A percentile compares a stretch with the other conserved stretches of the same genome.
Conservation (phyloP, 2,888 invertebrate species). For the Cordylochernes scorpioides region DNA sequence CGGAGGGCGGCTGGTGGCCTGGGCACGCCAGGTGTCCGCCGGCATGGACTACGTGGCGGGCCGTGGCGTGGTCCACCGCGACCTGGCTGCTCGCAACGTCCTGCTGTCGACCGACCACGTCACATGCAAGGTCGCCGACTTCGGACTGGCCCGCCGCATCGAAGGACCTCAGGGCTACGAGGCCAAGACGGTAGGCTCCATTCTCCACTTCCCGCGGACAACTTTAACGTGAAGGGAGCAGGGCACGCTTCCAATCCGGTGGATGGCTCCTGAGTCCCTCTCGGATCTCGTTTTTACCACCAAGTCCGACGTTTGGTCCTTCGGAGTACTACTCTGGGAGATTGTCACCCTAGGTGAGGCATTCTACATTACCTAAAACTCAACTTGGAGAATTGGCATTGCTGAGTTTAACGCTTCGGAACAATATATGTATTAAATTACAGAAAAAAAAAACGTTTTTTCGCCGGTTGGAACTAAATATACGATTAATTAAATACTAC, state of each 20-base stretch:
- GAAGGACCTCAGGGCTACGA: no score
- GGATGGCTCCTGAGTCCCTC: constrained; percentile 65
- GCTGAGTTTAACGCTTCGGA: no score
- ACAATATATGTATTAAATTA: no score
- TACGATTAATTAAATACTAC: no score
- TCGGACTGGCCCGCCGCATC: constrained; percentile 71
- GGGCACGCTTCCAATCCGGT: constrained; percentile 28
- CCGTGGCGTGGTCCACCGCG: constrained; percentile 63
- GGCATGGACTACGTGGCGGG: no score
- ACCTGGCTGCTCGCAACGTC: constrained; percentile 64
- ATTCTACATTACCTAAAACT: no score
- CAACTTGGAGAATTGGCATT: no score
- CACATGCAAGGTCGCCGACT: constrained; percentile 60
- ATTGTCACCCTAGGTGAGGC: constrained; percentile 46
- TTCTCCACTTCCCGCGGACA: not conserved
- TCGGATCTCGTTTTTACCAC: constrained; percentile 49
- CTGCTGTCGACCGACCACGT: constrained; percentile 60
- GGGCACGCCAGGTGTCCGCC: no score
- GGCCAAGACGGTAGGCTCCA: not conserved
- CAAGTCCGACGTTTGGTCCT: constrained; percentile 62
- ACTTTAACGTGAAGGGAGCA: constrained; percentile 9
- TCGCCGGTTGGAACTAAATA: no score
- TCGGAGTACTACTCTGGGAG: constrained; percentile 61
- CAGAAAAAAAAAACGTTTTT: no score
- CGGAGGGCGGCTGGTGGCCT: no score